Percentiles rank a stretch among this genome's conserved stretches.
phyloP scores from a whole-genome alignment of 1,140 invertebrate species.

The Drosophila sproati region DNA sequence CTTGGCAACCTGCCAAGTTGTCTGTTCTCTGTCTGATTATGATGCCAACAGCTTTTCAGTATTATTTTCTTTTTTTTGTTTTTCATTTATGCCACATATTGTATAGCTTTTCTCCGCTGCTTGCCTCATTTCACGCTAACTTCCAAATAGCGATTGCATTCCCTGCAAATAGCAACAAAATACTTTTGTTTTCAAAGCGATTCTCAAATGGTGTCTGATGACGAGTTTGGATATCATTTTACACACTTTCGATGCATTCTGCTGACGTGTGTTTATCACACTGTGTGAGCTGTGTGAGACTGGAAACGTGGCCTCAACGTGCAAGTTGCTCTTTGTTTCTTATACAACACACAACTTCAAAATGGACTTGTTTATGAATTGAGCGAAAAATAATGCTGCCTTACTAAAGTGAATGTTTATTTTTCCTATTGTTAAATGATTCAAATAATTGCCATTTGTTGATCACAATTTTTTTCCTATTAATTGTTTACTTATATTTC shows the following conservation, averaged over 20 bases:
- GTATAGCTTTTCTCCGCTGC: constrained; percentile 18
- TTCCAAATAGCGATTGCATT: constrained; percentile 31
- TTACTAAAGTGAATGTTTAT: background rate
- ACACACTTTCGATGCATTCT: constrained; percentile 5
- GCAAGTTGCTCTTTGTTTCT: background rate
- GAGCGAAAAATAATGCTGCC: background rate
- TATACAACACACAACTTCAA: background rate
- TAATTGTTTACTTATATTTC: constrained; percentile 26
- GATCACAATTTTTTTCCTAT: constrained; percentile 16
- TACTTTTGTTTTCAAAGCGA: constrained; percentile 24
- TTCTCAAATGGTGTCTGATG: background rate
- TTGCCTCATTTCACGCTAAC: constrained; percentile 12
- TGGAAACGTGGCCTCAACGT: constrained; percentile 25
- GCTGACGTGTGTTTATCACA: constrained; percentile 22
- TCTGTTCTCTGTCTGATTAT: constrained; percentile 48
- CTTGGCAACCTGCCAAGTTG: constrained; percentile 14
- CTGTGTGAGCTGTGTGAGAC: background rate
- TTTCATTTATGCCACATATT: constrained; percentile 38
- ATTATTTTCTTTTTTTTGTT: background rate
- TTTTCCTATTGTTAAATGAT: background rate
- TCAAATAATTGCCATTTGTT: constrained; percentile 8
- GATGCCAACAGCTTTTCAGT: constrained; percentile 21
- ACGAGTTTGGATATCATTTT: constrained; percentile 22
- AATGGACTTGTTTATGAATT: background rate
- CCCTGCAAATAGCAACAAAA: constrained; percentile 15